phyloP scores from a whole-genome alignment of 2,113 vertebrate genomes.

The Tylochromis polylepis region DNA sequence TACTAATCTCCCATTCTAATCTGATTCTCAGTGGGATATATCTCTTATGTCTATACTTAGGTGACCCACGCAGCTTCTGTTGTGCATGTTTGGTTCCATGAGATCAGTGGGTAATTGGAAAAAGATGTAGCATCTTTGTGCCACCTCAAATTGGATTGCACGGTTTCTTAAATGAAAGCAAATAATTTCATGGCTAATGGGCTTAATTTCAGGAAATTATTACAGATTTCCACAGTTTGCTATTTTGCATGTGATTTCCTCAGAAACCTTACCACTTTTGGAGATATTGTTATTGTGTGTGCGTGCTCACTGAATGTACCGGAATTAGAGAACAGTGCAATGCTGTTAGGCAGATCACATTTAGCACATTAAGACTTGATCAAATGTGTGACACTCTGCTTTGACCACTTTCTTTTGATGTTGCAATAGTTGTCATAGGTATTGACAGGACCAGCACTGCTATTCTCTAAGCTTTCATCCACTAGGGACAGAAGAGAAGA shows the following conservation, averaged over 20 bases:
- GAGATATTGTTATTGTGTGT: slow-evolving; percentile 10
- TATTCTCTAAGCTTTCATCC: slow-evolving; percentile 22
- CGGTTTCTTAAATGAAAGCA: slow-evolving; percentile 68
- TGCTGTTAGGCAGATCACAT: slow-evolving; percentile 1
- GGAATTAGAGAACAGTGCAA: slow-evolving; percentile 21
- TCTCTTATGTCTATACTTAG: slow-evolving; percentile 63
- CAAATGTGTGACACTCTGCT: slow-evolving; percentile 7
- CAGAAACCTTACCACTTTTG: slow-evolving; percentile 35
- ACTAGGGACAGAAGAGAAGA: not conserved
- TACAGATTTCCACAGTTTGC: slow-evolving; percentile 66
- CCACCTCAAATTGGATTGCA: slow-evolving; percentile 69
- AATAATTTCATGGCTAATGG: slow-evolving; percentile 73
- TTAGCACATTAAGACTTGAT: slow-evolving; percentile 15
- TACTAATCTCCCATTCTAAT: slow-evolving; percentile 63
- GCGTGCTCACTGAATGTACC: not conserved
- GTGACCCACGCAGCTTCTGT: slow-evolving; percentile 57
- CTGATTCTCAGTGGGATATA: slow-evolving; percentile 57
- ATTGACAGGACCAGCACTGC: not conserved
- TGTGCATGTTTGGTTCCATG: slow-evolving; percentile 57
- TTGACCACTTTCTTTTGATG: slow-evolving; percentile 29
- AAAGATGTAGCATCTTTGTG: slow-evolving; percentile 43
- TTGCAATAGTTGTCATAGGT: not conserved
- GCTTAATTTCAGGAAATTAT: slow-evolving; percentile 72
- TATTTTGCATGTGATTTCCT: slow-evolving; percentile 64
- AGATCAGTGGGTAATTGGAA: slow-evolving; percentile 66